Percentiles rank a stretch among this genome's conserved stretches.
Conservation (phyloP, 2,113 vertebrate genomes). For the Dromaius novaehollandiae region DNA sequence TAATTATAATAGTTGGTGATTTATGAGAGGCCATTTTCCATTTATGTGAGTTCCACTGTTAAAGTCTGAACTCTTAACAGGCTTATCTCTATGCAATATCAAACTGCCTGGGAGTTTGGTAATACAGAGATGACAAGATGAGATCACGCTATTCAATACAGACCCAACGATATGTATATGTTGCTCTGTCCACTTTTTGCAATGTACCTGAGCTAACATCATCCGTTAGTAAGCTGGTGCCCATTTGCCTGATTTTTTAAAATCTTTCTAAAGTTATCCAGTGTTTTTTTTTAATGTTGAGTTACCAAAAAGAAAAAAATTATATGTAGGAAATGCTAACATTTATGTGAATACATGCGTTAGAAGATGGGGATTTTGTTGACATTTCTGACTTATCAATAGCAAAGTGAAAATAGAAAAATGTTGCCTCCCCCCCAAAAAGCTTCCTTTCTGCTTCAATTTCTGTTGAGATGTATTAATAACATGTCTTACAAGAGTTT, state of each 20-base stretch:
- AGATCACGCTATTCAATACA: neutral
- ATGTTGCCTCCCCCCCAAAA: neutral
- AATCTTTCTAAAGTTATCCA: neutral
- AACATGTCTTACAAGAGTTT: neutral
- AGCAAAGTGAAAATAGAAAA: neutral
- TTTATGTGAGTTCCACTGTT: neutral
- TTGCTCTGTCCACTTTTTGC: neutral
- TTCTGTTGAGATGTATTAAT: neutral
- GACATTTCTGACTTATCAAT: neutral
- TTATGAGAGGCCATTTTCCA: neutral
- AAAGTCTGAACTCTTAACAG: neutral
- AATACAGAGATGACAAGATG: neutral
- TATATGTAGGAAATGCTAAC: neutral
- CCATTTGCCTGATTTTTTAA: neutral
- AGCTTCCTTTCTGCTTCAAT: neutral
- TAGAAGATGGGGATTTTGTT: neutral
- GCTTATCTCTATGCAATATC: neutral
- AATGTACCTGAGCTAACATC: neutral
- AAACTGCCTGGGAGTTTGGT: neutral
- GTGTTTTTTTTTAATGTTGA: neutral
- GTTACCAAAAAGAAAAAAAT: neutral
- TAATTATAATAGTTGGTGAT: neutral
- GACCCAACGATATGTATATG: neutral
- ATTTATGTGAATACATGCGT: neutral
- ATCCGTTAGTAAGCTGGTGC: neutral